Base-by-base conservation (phyloP, 2,113 vertebrate species). In the Sylvilagus bachmani region DNA sequence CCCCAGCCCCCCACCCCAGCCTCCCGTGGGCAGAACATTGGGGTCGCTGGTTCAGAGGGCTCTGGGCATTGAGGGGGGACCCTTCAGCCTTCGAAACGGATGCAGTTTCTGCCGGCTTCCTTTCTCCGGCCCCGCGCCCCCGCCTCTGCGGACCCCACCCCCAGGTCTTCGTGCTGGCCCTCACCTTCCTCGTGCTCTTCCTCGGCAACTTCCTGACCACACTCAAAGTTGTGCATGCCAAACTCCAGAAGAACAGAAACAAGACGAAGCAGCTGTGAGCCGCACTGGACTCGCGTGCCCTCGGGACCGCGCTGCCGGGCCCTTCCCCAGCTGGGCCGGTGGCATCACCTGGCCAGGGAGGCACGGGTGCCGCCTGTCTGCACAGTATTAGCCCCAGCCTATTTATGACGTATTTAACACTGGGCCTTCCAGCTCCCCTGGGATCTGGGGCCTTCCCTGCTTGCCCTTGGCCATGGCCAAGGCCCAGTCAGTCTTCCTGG, bases 171-270 rank as follows among this genome's bases (percentile, higher is more conserved):
- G 99, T 99, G 97, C 93, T 99, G 98, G 99, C 99, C 0, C 98
- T 99, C 97, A 99, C 99, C 0, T 99, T 99, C 98, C 99, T 99
- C 19, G 89, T 99, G 91, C 99, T 99, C n/a, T 99, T 99, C 98
- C 98, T 99, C 0, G 99, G 99, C 79, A 99, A 99, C 77, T 99
- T 99, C 93, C 99, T 99, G 96, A 99, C 99, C 44, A 99, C 99
- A 0, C 96, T 99, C 80, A 99, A 99, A 97, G 99, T 99, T 10
- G 99, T 99, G 91, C 99, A 99, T 95, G 97, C 99, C 88, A 99
- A 99, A 90, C 83, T 99, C 83, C 99, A 99, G 98, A 99, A 99
- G 96, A 99, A 99, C 97, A 98, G 98, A 96, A 98, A 96, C 87
- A 94, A 99, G 83, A 95, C 97, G 24, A 90, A 90, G 78, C 66